A percentile compares a stretch with the other conserved stretches of the same genome.
Evolutionary conservation across 2,113 vertebrate species (phyloP).

Genomic region (Poeciliopsis prolifica): DNA sequence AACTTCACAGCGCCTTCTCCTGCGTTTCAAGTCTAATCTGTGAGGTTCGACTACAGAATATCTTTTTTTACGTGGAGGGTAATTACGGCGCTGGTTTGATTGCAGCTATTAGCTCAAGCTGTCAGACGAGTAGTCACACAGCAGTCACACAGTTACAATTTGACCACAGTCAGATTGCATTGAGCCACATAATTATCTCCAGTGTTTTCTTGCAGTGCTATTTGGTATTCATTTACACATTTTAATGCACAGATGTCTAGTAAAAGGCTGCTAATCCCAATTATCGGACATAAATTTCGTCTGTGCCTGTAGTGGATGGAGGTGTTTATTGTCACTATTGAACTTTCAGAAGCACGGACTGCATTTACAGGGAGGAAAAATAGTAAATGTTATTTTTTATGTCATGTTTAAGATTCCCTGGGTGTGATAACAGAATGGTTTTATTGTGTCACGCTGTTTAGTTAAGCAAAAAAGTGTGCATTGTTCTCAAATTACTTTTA

Average conservation of each 20-base stretch:
- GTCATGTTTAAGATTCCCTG: not conserved
- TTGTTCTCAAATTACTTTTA: no score
- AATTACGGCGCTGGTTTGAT: conserved; percentile 66
- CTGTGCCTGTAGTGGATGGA: conserved; percentile 6
- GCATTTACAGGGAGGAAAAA: not conserved
- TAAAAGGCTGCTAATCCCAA: conserved; percentile 1
- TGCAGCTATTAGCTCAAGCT: conserved; percentile 60
- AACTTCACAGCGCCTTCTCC: conserved; percentile 24
- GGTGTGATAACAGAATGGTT: no score
- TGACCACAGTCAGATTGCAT: conserved; percentile 56
- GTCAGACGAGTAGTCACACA: conserved; percentile 52
- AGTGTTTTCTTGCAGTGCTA: conserved; percentile 2
- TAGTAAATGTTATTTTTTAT: conserved; percentile 56
- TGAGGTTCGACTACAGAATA: conserved; percentile 59
- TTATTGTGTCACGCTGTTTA: not conserved
- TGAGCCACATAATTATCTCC: conserved; percentile 53
- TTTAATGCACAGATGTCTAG: conserved; percentile 7
- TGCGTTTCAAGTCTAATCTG: conserved; percentile 31
- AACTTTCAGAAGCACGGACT: conserved; percentile 31
- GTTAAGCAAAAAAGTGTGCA: no score
- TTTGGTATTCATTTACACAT: not conserved
- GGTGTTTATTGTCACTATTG: conserved; percentile 12
- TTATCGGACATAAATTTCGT: conserved; percentile 4
- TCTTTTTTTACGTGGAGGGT: conserved; percentile 53
- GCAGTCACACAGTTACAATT: conserved; percentile 58